Conservation (phyloP, 2,113 vertebrate species). For the Ibidorhyncha struthersii region DNA sequence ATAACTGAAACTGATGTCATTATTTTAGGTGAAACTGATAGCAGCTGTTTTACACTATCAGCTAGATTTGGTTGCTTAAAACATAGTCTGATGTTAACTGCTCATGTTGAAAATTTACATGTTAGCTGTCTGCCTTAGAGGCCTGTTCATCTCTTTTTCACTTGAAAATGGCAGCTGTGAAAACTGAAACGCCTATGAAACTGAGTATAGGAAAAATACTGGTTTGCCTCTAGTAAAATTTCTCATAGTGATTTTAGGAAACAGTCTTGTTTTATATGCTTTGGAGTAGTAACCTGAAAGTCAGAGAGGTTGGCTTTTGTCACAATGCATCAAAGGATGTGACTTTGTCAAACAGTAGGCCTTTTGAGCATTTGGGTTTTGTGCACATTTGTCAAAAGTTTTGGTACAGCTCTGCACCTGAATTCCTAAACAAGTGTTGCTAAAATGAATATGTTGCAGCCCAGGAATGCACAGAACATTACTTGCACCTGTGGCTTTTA, state of each 20-base stretch:
- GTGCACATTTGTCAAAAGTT: background rate
- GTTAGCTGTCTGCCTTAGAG: background rate
- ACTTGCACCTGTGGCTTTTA: background rate
- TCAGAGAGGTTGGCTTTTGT: background rate
- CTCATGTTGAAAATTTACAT: background rate
- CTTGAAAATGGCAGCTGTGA: background rate
- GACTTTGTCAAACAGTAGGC: too few species aligned
- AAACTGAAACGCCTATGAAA: background rate
- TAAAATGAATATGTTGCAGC: background rate
- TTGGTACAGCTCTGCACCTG: background rate
- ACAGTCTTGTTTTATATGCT: background rate
- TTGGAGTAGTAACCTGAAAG: background rate
- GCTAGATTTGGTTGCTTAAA: background rate
- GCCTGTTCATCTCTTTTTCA: background rate
- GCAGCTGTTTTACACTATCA: background rate
- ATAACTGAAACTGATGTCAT: background rate
- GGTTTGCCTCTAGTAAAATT: background rate
- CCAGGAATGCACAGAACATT: background rate
- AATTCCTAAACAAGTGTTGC: background rate
- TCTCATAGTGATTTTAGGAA: background rate
- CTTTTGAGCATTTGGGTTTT: background rate
- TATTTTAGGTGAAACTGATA: background rate
- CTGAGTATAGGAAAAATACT: background rate
- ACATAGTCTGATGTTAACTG: background rate
- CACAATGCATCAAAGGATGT: background rate